phyloP scores from a whole-genome alignment of 1,140 invertebrate genomes.

The Odontomachus brunneus region DNA sequence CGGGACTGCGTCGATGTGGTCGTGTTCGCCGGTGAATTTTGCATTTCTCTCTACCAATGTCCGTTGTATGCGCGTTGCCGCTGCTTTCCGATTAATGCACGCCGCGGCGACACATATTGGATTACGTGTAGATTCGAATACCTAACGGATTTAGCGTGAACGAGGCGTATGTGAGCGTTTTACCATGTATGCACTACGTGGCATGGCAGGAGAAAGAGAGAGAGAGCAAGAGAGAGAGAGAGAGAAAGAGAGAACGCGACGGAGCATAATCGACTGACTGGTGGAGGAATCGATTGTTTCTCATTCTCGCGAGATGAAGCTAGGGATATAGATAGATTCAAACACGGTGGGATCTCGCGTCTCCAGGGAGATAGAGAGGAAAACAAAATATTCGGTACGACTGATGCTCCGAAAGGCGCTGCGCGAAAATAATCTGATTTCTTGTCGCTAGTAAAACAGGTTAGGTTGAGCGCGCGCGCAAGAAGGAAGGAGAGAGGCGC shows the following conservation, averaged over 20 bases:
- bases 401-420: not conserved
- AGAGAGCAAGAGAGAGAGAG: too few relatives aligned
- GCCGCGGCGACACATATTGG: not conserved
- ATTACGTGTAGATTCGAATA: conserved; percentile 1
- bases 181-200: conserved; percentile 8
- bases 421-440: conserved; percentile 37
- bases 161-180: not conserved
- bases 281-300: conserved; percentile 22
- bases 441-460: not conserved
- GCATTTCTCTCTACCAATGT: not conserved
- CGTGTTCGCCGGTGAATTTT: too few relatives aligned
- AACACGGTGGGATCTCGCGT: too few relatives aligned
- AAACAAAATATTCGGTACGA: conserved; percentile 11
- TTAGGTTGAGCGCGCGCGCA: conserved; percentile 1
- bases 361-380: not conserved
- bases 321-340: not conserved
- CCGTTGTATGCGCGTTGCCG: too few relatives aligned
- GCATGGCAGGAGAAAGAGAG: not conserved
- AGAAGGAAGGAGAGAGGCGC: not conserved
- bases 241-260: too few relatives aligned
- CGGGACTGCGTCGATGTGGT: too few relatives aligned
- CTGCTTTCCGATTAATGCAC: not conserved
- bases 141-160: conserved; percentile 1
- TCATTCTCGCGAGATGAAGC: not conserved
- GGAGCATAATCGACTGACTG: conserved; percentile 44